Evolutionary conservation across 2,888 invertebrate genomes (phyloP), one percentile per base, ranked within the genome.

Genomic region (Drosophila diplacantha): DNA sequence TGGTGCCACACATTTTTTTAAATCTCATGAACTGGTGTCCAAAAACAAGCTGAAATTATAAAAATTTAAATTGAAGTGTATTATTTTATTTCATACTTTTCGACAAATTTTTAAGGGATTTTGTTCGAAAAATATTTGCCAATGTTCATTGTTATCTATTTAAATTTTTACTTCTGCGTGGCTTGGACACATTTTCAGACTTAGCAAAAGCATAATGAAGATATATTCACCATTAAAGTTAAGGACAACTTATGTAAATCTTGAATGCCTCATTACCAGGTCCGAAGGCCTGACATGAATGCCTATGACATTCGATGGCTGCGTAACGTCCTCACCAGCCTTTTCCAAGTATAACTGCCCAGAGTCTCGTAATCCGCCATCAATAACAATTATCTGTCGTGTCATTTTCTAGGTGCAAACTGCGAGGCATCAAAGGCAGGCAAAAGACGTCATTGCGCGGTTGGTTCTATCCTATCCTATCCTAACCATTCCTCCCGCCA

Each of bases 371-470:
- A 74, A 77, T 75, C 71, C 54, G 72, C 74, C 80, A 77, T 78
- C 75, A 80, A 77, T 77, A 78, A 78, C 80, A 78, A 78, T 78
- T 80, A 77, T 60, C 59, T 46, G 32, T 26, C 29, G 34, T 49
- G 58, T 49, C 50, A 51, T 55, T 54, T 37, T 22, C 52, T 43
- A 52, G 63, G 63, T 65, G 63, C 49, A 62, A 56, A 64, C 62
- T 44, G 59, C 44, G 43, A 46, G 49, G 59, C 74, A 75, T 74
- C 76, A 75, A 69, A 75, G 72, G 54, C 75, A 78, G 71, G 39
- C 69, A 22, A 32, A 37, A 50, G 56, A 65, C 74, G 71, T 72
- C 72, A 71, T 32, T 52, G 55, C 37, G 26, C 26, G 54, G 35
- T 46, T 29, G 44, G 8, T 18, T 43, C 41, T 24, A n/a, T 26